Evolutionary conservation across 2,113 vertebrate genomes (phyloP).

Genomic region (Polypterus bichir): DNA sequence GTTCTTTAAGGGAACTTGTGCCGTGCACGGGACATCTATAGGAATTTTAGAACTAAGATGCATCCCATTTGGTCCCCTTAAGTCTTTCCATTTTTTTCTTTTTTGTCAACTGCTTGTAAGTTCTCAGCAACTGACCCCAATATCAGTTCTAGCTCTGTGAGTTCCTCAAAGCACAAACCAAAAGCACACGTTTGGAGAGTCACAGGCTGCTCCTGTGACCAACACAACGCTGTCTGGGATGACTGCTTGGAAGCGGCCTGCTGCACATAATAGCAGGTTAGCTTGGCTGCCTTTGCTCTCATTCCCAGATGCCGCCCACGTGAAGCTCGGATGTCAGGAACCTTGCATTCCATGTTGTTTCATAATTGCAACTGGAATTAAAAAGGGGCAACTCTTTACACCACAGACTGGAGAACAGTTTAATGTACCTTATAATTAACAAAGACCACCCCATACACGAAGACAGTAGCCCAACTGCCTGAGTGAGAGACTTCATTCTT

Average conservation of each 20-base stretch:
- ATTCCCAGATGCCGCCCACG: slow-evolving; percentile 5
- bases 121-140: slow-evolving; percentile 9
- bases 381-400: neutral
- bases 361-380: slow-evolving; percentile 5
- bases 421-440: slow-evolving; percentile 23
- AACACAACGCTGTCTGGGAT: neutral
- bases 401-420: slow-evolving; percentile 13
- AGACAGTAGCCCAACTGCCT: slow-evolving; percentile 8
- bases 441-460: slow-evolving; percentile 19
- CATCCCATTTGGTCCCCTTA: no score
- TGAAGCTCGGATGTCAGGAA: slow-evolving; percentile 1
- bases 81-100: no score
- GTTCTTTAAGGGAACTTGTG: no score
- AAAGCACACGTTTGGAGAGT: slow-evolving; percentile 7
- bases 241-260: slow-evolving; percentile 2
- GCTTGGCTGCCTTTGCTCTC: neutral
- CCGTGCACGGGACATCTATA: no score
- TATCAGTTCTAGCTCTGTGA: slow-evolving; percentile 21
- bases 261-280: slow-evolving; percentile 2
- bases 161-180: slow-evolving; percentile 19
- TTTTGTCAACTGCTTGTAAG: slow-evolving; percentile 16
- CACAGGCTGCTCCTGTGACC: neutral
- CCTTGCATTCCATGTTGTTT: slow-evolving; percentile 5
- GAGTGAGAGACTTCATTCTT: no score
- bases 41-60: no score